These are phyloP conservation scores for Atractosteus spatula DNA, from an alignment of 2,113 vertebrate genomes.

Conservation along the genomic window DNA sequence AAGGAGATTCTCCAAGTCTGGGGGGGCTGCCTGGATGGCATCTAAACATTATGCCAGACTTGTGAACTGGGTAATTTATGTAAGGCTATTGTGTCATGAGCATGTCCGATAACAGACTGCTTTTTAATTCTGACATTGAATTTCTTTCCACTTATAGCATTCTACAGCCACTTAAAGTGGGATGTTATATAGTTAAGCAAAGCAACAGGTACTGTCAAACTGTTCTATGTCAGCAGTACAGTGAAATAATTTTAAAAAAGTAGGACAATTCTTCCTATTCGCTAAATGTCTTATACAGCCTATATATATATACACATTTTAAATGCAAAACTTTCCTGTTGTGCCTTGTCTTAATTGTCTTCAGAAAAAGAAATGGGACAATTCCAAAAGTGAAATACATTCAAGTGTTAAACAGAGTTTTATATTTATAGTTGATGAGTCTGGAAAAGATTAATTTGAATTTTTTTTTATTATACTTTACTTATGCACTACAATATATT, in stretches of 20 bases:
- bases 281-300: too few species aligned
- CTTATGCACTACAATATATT: too few species aligned
- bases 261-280: too few species aligned
- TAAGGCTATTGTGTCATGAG: conserved; percentile 40
- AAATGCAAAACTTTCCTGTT: too few species aligned
- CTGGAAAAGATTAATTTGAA: too few species aligned
- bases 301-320: too few species aligned
- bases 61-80: conserved; percentile 37
- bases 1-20: conserved; percentile 64
- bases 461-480: too few species aligned
- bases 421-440: too few species aligned
- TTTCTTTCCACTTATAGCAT: neutral
- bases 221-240: neutral
- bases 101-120: neutral
- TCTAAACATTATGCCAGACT: conserved; percentile 42
- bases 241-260: neutral
- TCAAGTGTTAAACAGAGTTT: too few species aligned
- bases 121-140: neutral
- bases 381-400: too few species aligned
- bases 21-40: conserved; percentile 46
- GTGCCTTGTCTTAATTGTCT: too few species aligned
- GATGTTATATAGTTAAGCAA: neutral
- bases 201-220: neutral
- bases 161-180: neutral
- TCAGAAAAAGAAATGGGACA: too few species aligned